phyloP scores from a whole-genome alignment of 2,888 invertebrate species.

The Strigamia transsilvanica region DNA sequence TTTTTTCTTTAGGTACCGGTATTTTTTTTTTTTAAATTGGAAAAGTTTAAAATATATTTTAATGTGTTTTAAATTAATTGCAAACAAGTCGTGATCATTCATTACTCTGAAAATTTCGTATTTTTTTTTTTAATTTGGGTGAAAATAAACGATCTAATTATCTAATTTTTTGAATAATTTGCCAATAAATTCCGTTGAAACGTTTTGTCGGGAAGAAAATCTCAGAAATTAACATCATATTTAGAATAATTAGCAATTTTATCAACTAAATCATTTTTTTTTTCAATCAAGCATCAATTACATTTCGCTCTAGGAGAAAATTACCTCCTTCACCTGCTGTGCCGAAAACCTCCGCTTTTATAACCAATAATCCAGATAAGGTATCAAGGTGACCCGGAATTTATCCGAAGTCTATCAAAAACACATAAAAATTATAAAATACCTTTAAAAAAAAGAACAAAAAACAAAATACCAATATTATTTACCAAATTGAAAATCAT shows the following conservation, averaged over 20 bases:
- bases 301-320: not conserved
- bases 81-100: not conserved
- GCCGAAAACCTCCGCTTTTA: conserved; percentile 25
- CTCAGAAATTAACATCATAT: conserved; percentile 12
- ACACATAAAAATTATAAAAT: not conserved
- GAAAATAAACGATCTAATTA: not conserved
- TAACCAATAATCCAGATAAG: conserved; percentile 29
- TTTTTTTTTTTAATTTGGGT: not conserved
- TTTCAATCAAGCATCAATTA: conserved; percentile 19
- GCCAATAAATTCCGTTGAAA: not conserved
- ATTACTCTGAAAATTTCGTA: not conserved
- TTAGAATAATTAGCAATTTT: conserved; percentile 6
- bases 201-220: not conserved
- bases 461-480: not conserved
- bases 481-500: no score
- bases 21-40: not conserved
- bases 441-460: not conserved
- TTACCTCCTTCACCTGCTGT: conserved; percentile 34
- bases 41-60: not conserved
- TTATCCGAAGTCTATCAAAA: conserved; percentile 24
- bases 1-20: no score
- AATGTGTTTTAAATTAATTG: not conserved
- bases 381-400: conserved; percentile 41
- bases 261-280: not conserved
- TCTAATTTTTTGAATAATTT: conserved; percentile 7